Evolutionary conservation across 2,113 vertebrate genomes (phyloP).

Genomic region (Alectura lathami): DNA sequence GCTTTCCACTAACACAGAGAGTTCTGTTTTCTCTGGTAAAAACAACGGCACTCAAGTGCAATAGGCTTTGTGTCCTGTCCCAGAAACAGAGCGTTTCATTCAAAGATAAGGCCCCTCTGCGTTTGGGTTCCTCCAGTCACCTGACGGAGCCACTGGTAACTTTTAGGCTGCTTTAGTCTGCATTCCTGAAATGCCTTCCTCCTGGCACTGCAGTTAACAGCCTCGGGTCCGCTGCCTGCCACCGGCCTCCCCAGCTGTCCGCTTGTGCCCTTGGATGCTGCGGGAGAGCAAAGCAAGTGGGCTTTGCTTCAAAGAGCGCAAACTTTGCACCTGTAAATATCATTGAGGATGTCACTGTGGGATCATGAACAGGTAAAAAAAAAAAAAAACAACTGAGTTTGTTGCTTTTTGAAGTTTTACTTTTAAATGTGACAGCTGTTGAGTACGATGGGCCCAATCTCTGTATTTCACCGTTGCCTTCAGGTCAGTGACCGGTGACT

Average conservation of each 20-base stretch:
- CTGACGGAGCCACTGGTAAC: slow-evolving; percentile 66
- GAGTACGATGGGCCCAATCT: accelerated
- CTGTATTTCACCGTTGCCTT: neutral
- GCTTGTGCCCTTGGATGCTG: neutral
- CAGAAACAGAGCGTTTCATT: slow-evolving; percentile 63
- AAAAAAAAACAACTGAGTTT: neutral
- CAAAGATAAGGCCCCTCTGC: slow-evolving; percentile 51
- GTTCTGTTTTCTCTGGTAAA: slow-evolving; percentile 66
- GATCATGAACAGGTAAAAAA: slow-evolving; percentile 59
- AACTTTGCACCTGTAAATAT: neutral
- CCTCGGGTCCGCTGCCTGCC: slow-evolving; percentile 79
- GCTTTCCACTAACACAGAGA: slow-evolving; percentile 74
- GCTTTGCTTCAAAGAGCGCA: neutral
- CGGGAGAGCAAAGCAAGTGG: neutral
- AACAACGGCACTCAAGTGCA: slow-evolving; percentile 52
- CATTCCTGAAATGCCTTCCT: slow-evolving; percentile 89
- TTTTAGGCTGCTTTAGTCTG: slow-evolving; percentile 74
- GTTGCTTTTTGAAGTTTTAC: neutral
- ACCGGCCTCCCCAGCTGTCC: slow-evolving; percentile 59
- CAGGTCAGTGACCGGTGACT: accelerated
- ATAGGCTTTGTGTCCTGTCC: slow-evolving; percentile 64
- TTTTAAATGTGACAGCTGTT: neutral
- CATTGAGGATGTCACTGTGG: neutral
- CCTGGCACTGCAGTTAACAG: slow-evolving; percentile 76
- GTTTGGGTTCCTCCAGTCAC: slow-evolving; percentile 62